Evolutionary conservation across 1,140 invertebrate genomes (phyloP), one percentile per base, ranked within the genome.

Genomic region (Drosophila nannoptera): DNA sequence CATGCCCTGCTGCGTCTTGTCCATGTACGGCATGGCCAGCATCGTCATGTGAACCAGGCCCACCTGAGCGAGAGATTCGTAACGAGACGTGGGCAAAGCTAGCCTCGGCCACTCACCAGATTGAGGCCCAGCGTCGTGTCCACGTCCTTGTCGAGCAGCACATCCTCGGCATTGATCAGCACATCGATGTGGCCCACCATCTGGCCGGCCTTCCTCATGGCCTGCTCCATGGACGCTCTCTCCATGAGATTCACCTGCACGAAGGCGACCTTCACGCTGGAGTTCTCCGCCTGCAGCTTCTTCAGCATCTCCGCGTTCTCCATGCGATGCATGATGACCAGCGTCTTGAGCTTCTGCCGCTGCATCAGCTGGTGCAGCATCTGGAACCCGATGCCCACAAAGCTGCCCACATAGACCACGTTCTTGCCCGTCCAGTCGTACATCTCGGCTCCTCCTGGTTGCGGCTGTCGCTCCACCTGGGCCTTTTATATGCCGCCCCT

Each of bases 1-100:
- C 22, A 88, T 83, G 0, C 92, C 92, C 45, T 90, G 91, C 54
- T 92, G 91, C 33, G 92, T 90, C 74, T 90, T 92, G 38, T 91
- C 91, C 92, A 94, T 92, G 6, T 75, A 86, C 0, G 77, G 81
- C 76, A 89, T 75, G 0, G 70, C 64, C 58, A 56, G 32, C 66
- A 89, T 55, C 0, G 82, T 88, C 49, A 80, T 68, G 5, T 84
- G 64, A 3, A 89, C 88, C 65, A 88, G 50, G 38, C 82, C 82
- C 36, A 73, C 75, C 87, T 89, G 36, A 9, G 43, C 9, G 7
- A 16, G 7, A 7, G 43, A n/a, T n/a, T n/a, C n/a, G n/a, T n/a
- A n/a, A n/a, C n/a, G n/a, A n/a, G n/a, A n/a, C n/a, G n/a, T n/a
- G n/a, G n/a, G n/a, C n/a, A n/a, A n/a, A n/a, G n/a, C 7, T 6